A percentile compares a stretch with the other conserved stretches of the same genome.
Conservation (phyloP, 2,797 vertebrate species). For the Myiotriccus ornatus region DNA sequence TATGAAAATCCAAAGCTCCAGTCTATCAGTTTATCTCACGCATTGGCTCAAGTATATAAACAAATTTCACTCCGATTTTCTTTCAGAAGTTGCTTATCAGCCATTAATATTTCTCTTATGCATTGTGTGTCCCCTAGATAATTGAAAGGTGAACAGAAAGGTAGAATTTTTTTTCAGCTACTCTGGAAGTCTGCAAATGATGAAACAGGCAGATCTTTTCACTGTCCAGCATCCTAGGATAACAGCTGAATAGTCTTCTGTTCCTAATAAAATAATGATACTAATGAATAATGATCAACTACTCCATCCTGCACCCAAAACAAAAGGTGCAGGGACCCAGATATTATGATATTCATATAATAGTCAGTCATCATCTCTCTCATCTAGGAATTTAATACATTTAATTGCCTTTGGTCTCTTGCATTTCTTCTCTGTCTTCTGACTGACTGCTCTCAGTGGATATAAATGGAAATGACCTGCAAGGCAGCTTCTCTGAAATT, state of each 20-base stretch:
- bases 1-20: background rate
- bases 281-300: background rate
- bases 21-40: background rate
- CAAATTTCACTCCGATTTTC: background rate
- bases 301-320: background rate
- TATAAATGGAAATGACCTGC: background rate
- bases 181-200: background rate
- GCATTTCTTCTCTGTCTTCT: background rate
- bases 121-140: background rate
- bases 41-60: background rate
- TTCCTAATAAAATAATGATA: background rate
- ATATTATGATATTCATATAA: background rate
- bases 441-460: background rate
- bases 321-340: background rate
- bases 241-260: background rate
- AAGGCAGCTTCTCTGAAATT: background rate
- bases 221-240: background rate
- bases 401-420: background rate
- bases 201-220: background rate
- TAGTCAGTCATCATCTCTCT: background rate
- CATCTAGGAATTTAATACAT: background rate
- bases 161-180: background rate
- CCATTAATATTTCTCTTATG: background rate
- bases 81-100: background rate
- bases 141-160: background rate